A percentile compares a stretch with the other conserved stretches of the same genome.
Evolutionary conservation across 2,113 vertebrate species (phyloP).

Genomic region (Oplegnathus fasciatus): DNA sequence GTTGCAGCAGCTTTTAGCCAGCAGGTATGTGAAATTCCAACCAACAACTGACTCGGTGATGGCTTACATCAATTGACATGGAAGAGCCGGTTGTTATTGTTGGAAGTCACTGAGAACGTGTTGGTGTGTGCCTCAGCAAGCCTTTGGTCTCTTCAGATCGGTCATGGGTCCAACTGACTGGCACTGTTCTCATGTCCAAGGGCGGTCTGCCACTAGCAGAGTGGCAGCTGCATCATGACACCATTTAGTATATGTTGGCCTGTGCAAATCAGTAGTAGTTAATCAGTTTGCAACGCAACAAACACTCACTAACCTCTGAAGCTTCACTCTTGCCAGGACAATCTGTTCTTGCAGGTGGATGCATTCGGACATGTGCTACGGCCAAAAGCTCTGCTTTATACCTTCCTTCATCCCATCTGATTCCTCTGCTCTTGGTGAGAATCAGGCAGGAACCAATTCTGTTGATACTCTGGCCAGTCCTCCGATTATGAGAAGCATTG

Average conservation of each 20-base stretch:
- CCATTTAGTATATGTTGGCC: conserved; percentile 30
- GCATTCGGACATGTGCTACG: neutral
- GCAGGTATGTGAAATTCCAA: neutral
- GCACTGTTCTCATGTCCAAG: conserved; percentile 10
- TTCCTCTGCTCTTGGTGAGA: conserved; percentile 15
- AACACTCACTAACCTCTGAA: conserved; percentile 25
- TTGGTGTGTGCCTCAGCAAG: neutral
- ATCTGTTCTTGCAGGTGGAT: conserved; percentile 19
- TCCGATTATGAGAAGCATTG: conserved; percentile 1
- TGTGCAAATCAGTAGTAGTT: conserved; percentile 22
- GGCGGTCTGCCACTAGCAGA: conserved; percentile 16
- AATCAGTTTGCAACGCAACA: conserved; percentile 35
- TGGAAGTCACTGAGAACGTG: neutral
- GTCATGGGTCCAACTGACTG: neutral
- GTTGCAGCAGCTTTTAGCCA: conserved; percentile 12
- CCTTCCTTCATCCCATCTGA: conserved; percentile 8
- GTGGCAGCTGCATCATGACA: conserved; percentile 21
- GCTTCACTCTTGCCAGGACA: conserved; percentile 1
- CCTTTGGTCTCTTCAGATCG: conserved; percentile 18
- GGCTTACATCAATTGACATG: conserved; percentile 6
- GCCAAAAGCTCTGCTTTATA: conserved; percentile 14
- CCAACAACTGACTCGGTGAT: neutral
- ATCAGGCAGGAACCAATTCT: conserved; percentile 12
- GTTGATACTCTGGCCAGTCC: neutral
- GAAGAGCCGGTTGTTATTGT: neutral